These are phyloP conservation scores for Eupithecia centaureata DNA, from an alignment of 2,888 invertebrate species.

Conservation along the genomic window DNA sequence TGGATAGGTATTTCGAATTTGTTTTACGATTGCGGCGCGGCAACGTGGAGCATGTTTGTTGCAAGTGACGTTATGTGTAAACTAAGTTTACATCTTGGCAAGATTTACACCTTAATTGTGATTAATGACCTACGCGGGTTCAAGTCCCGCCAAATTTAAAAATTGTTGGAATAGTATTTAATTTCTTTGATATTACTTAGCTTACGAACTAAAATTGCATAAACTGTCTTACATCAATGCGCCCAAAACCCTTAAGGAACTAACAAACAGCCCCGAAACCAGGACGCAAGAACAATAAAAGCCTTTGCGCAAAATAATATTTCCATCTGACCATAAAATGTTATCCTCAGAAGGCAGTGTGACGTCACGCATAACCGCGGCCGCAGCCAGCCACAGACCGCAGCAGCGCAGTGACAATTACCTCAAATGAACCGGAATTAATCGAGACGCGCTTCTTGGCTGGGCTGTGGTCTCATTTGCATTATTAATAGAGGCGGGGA, in stretches of 20 bases:
- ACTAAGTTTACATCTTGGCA: background rate
- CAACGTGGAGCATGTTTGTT: background rate
- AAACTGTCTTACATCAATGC: background rate
- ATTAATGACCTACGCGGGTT: background rate
- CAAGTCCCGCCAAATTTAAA: too few relatives aligned
- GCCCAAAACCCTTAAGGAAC: background rate
- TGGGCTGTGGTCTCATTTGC: slow-evolving; percentile 83
- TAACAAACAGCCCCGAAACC: background rate
- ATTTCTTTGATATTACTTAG: too few relatives aligned
- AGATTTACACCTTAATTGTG: background rate
- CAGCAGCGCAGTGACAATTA: slow-evolving; percentile 81
- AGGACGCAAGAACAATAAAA: background rate
- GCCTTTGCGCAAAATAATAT: slow-evolving; percentile 6
- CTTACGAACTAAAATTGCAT: too few relatives aligned
- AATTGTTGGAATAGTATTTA: too few relatives aligned
- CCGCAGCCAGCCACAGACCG: slow-evolving; percentile 53
- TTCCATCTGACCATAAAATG: slow-evolving; percentile 13
- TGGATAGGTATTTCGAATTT: slow-evolving; percentile 14
- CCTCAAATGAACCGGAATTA: slow-evolving; percentile 84
- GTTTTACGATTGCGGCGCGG: slow-evolving; percentile 2
- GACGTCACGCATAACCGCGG: slow-evolving; percentile 27
- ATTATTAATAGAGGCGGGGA: slow-evolving; percentile 81
- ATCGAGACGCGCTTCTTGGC: slow-evolving; percentile 82
- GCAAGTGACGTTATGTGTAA: background rate
- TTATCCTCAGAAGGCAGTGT: slow-evolving; percentile 7